Conservation (phyloP, 2,888 invertebrate species). For the Apeira syringaria region DNA sequence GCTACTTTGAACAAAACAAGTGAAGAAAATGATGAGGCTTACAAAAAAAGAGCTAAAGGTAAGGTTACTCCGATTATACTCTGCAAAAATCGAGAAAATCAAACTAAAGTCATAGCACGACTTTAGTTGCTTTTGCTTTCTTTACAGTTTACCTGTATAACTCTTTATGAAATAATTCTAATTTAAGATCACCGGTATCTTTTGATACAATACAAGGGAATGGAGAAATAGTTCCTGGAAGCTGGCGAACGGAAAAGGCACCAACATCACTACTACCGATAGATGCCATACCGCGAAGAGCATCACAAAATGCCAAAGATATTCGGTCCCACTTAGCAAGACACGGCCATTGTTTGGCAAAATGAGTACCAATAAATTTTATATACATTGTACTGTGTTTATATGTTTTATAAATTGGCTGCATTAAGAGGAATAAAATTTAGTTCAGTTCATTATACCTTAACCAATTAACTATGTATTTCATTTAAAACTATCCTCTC, state of each 20-base stretch:
- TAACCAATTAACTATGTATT: constrained; percentile 13
- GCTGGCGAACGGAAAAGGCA: not conserved
- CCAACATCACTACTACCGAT: not conserved
- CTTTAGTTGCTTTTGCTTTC: no score
- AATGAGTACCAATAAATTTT: constrained; percentile 1
- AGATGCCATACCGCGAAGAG: constrained; percentile 4
- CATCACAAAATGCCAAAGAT: constrained; percentile 1
- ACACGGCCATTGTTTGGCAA: constrained; percentile 1
- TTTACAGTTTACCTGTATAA: not conserved
- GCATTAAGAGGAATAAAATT: constrained; percentile 11
- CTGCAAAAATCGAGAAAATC: not conserved
- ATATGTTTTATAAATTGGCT: constrained; percentile 12
- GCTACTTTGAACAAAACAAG: no score
- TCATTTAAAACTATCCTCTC: constrained; percentile 12
- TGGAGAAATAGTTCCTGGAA: not conserved
- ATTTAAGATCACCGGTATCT: not conserved
- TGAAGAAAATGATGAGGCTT: no score
- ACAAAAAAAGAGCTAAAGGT: no score
- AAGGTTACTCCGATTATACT: no score
- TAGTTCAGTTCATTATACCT: constrained; percentile 9
- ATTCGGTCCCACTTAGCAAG: constrained; percentile 1
- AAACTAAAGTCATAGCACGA: not conserved
- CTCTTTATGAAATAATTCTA: not conserved
- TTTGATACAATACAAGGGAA: not conserved
- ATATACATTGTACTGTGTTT: constrained; percentile 12